These are phyloP conservation scores for Eueides isabella DNA, from an alignment of 1,140 invertebrate species.

Conservation along the genomic window DNA sequence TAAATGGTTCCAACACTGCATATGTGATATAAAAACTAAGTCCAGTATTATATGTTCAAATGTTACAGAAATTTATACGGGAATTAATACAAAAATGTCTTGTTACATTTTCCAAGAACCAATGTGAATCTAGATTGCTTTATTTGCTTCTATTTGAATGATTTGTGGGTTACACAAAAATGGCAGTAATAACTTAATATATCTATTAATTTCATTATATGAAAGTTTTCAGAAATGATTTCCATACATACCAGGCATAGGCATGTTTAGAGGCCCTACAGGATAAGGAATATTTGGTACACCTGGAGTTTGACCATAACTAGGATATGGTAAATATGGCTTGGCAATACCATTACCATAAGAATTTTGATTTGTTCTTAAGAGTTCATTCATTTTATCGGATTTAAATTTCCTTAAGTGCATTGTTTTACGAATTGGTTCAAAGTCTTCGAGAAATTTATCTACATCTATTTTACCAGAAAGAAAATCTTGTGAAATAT, in stretches of 20 bases:
- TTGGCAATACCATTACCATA: slow-evolving; percentile 70
- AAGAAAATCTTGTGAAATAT: slow-evolving; percentile 89
- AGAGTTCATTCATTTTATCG: slow-evolving; percentile 92
- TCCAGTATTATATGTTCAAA: too few species aligned
- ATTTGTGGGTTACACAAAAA: too few species aligned
- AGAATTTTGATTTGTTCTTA: slow-evolving; percentile 76
- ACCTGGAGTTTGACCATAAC: slow-evolving; percentile 62
- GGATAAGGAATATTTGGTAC: slow-evolving; percentile 81
- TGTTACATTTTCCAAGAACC: too few species aligned
- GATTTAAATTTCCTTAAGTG: slow-evolving; percentile 92
- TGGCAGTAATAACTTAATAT: background rate
- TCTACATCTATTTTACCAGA: slow-evolving; percentile 88
- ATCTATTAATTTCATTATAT: background rate
- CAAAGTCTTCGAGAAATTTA: slow-evolving; percentile 90
- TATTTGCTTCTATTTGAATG: too few species aligned
- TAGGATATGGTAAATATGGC: slow-evolving; percentile 72
- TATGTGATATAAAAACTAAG: too few species aligned
- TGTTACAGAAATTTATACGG: too few species aligned
- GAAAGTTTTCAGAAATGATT: slow-evolving; percentile 68
- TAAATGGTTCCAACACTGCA: too few species aligned
- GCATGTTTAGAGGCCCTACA: slow-evolving; percentile 83
- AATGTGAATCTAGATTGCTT: too few species aligned
- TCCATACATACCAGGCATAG: slow-evolving; percentile 82
- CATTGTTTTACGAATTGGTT: slow-evolving; percentile 88
- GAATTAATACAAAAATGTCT: too few species aligned